Conservation (phyloP, 37 sponge, comb jelly and placozoan species). For the Oscarella lobularis region DNA sequence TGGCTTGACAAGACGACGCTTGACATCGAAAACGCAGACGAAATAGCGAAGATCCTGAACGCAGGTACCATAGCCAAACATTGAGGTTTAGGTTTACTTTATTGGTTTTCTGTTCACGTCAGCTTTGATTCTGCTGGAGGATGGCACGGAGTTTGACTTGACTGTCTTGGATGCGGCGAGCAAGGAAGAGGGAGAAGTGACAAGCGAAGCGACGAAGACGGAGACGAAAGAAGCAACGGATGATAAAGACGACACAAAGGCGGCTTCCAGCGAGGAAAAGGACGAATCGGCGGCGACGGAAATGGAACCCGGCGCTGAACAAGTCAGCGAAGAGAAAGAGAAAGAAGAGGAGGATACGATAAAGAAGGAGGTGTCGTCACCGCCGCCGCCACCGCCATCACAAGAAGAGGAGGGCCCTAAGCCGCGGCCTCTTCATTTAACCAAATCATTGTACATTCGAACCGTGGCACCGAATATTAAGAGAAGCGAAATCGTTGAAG, state of each 20-base stretch:
- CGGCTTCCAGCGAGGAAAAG: no score
- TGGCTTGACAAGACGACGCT: conserved; percentile 11
- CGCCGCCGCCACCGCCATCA: neutral
- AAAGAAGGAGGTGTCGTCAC: neutral
- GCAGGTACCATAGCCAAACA: conserved; percentile 1
- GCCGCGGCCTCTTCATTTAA: conserved; percentile 58
- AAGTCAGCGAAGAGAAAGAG: neutral
- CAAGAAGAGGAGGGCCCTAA: conserved; percentile 6
- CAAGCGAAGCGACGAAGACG: no score
- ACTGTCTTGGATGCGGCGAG: neutral
- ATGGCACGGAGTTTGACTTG: neutral
- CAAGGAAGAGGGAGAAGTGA: no score
- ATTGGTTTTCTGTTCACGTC: no score
- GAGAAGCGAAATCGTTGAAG: conserved; percentile 56
- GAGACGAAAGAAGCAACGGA: neutral
- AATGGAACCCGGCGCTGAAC: neutral
- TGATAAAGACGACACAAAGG: neutral
- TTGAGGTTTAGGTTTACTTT: no score
- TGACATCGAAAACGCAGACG: conserved; percentile 12
- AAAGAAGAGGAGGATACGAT: neutral
- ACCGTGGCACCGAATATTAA: conserved; percentile 60
- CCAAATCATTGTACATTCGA: conserved; percentile 64
- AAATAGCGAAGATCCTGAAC: conserved; percentile 21
- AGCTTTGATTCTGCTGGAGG: conserved; percentile 24
- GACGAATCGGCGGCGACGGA: no score